phyloP scores from a whole-genome alignment of 2,888 invertebrate species.

The Cremastinae sp. region DNA sequence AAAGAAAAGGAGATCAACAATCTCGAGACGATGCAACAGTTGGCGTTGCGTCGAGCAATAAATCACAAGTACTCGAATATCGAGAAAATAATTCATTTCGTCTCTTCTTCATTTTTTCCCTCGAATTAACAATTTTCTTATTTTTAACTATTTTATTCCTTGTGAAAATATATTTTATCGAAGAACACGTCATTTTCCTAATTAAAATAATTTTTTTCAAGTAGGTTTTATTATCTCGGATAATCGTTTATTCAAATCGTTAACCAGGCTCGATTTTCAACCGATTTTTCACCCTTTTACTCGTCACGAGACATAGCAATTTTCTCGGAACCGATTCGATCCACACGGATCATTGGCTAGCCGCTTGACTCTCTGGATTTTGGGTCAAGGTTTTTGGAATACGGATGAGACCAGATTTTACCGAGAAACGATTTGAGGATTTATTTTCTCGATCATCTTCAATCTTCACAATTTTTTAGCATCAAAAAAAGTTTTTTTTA shows the following conservation, averaged over 20 bases:
- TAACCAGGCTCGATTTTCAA: not conserved
- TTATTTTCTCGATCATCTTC: slow-evolving; percentile 28
- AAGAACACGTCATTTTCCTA: too few relatives aligned
- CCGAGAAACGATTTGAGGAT: not conserved
- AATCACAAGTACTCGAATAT: slow-evolving; percentile 2
- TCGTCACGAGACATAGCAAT: slow-evolving; percentile 3
- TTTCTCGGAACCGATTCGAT: slow-evolving; percentile 21
- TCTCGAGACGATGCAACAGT: slow-evolving; percentile 19
- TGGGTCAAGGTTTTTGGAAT: slow-evolving; percentile 20
- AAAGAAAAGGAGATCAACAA: slow-evolving; percentile 11
- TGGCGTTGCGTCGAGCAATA: not conserved
- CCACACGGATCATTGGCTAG: slow-evolving; percentile 6
- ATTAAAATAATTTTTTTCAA: too few relatives aligned
- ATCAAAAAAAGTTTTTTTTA: too few relatives aligned
- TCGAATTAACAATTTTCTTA: too few relatives aligned
- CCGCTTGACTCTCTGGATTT: slow-evolving; percentile 14
- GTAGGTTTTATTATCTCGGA: too few relatives aligned
- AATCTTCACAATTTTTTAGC: too few relatives aligned
- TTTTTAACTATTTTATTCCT: too few relatives aligned
- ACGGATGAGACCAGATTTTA: slow-evolving; percentile 7
- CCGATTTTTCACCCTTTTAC: slow-evolving; percentile 20
- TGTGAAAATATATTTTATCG: too few relatives aligned
- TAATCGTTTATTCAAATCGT: too few relatives aligned
- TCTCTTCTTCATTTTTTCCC: not conserved
- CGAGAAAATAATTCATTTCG: not conserved